Base-by-base conservation (phyloP, 1,140 invertebrate genomes). In the Bradynema listronoti region DNA sequence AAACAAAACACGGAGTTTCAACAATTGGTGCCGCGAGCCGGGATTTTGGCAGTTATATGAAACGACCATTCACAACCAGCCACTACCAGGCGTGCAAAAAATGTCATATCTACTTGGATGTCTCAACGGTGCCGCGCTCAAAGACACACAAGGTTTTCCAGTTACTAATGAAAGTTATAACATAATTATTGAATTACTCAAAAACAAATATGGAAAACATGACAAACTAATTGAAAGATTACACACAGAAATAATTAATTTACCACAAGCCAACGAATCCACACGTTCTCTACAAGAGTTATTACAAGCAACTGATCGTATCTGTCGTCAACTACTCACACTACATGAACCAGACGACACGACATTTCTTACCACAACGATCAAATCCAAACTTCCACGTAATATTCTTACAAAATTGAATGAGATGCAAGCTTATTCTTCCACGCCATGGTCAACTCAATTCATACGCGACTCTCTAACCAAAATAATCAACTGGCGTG, bases 71-170 rank as follows among this genome's bases (percentile, higher is more conserved):
- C 32, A 49, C 27, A 6, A n/a, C n/a, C 51, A 53, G 32, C 22
- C 22, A 3, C 22, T 53, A 5, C 51, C 25, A 14, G 14, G 2
- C 41, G 51, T 53, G 19, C 25, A 33, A 33, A 53, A 53, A 36
- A 2, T 53, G 25, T n/a, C n/a, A 19, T 53, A 53, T 25, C 27
- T 53, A 36, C 34, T 53, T 3, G 25, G 27, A n/a, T 33, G 14
- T 6, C 51, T 53, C 2, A 36, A 53, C 34, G 51, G 51, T 41
- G 51, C 22, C n/a, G 51, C 51, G 14, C 24, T 33, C 4, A 53
- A 36, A 33, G 51, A 32, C 24, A 29, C 41, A 16, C 25, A 16
- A 33, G 34, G 51, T 16, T 53, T 16, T 29, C n/a, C n/a, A 2
- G 29, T 53, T 4, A 33, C 30, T 41, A 33, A 25, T 53, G 51